phyloP scores from a whole-genome alignment of 1,140 invertebrate genomes.

The Callitettix versicolor region DNA sequence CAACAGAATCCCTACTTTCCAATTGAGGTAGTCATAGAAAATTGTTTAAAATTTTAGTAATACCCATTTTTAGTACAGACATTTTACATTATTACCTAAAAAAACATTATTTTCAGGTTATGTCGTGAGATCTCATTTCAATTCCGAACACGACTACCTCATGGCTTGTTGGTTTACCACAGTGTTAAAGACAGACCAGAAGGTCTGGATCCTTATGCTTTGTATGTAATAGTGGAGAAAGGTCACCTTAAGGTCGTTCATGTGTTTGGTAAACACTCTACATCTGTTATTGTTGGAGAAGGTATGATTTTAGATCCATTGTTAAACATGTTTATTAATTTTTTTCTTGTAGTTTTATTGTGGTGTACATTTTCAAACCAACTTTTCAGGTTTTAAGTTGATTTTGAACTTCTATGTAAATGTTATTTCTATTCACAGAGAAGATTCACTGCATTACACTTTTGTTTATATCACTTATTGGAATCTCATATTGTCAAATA shows the following conservation, averaged over 20 bases:
- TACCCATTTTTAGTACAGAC: no score
- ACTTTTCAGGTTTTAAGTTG: no score
- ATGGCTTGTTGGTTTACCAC: constrained; percentile 77
- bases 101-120: constrained; percentile 47
- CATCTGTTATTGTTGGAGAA: constrained; percentile 73
- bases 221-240: constrained; percentile 82
- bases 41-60: no score
- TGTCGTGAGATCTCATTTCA: constrained; percentile 79
- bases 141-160: constrained; percentile 73
- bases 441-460: no score
- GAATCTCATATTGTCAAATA: no score
- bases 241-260: constrained; percentile 83
- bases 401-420: no score
- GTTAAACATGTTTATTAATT: no score
- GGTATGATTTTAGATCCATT: constrained; percentile 39
- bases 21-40: constrained; percentile 60
- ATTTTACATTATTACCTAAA: no score
- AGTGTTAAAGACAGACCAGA: constrained; percentile 72
- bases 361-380: no score
- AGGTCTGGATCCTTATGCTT: constrained; percentile 65
- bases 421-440: no score
- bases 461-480: no score
- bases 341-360: no score
- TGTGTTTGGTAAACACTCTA: constrained; percentile 74
- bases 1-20: constrained; percentile 72